Evolutionary conservation across 2,113 vertebrate genomes (phyloP).

Genomic region (Pangasianodon gigas): DNA sequence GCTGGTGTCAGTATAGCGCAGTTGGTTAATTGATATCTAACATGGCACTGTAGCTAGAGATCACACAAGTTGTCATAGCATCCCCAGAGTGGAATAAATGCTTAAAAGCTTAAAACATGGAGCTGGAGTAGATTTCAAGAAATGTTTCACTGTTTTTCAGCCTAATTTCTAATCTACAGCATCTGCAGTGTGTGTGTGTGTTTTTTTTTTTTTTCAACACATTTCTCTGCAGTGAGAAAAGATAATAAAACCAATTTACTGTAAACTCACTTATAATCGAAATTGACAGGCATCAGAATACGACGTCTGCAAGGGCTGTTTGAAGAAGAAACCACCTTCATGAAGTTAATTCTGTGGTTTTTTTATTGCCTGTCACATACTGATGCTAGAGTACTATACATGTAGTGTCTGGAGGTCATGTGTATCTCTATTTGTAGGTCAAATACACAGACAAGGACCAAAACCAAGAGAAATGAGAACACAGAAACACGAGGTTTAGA

Average conservation of each 20-base stretch:
- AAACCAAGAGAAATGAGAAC: background rate
- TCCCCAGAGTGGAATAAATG: background rate
- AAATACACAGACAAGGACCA: background rate
- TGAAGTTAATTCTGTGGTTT: background rate
- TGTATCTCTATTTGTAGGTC: background rate
- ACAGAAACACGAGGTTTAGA: background rate
- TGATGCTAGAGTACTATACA: background rate
- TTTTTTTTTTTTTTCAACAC: too few relatives aligned
- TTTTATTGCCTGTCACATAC: background rate
- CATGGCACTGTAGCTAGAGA: background rate
- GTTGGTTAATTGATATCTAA: background rate
- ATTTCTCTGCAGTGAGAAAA: background rate
- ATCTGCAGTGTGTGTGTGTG: background rate
- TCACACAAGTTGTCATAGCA: background rate
- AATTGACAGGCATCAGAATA: background rate
- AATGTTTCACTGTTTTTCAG: background rate
- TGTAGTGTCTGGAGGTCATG: background rate
- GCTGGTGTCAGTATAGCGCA: background rate
- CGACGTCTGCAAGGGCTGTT: background rate
- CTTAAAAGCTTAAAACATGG: background rate
- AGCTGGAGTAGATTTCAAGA: background rate
- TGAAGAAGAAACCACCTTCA: background rate
- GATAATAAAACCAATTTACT: background rate
- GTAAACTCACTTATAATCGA: background rate
- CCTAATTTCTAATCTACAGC: background rate